phyloP scores from a whole-genome alignment of 2,888 invertebrate species.

The Eudasyphora cyanicolor region DNA sequence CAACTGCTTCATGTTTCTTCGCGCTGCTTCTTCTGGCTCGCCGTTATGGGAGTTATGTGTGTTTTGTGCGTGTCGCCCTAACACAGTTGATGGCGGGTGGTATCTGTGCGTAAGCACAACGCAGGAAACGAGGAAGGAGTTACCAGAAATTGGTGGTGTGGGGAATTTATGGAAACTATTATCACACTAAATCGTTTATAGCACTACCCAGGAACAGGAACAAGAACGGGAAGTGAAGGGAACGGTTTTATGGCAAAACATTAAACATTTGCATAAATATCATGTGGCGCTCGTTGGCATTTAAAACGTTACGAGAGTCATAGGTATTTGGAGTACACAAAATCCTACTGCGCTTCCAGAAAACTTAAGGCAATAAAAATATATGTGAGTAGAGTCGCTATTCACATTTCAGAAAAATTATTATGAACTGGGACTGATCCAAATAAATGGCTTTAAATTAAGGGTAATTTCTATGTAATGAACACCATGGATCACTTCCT shows the following conservation, averaged over 20 bases:
- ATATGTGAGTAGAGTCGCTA: background rate
- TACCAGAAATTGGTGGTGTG: background rate
- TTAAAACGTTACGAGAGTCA: background rate
- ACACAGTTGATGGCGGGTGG: no score
- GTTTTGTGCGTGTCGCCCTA: no score
- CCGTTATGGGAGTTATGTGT: no score
- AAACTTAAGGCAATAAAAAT: background rate
- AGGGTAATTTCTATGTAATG: background rate
- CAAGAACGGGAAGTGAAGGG: background rate
- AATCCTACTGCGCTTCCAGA: background rate
- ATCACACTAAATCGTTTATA: slow-evolving; percentile 22
- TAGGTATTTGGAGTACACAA: no score
- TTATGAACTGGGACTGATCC: background rate
- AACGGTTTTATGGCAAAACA: slow-evolving; percentile 11
- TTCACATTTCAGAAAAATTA: background rate
- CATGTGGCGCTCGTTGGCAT: background rate
- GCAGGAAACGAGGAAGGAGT: background rate
- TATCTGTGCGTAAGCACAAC: background rate
- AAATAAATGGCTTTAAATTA: background rate
- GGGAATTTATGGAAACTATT: slow-evolving; percentile 29
- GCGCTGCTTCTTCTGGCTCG: background rate
- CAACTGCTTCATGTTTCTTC: background rate
- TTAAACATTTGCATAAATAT: slow-evolving; percentile 29
- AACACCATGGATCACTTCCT: background rate
- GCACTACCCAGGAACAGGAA: background rate